phyloP scores from a whole-genome alignment of 1,140 invertebrate genomes.

The Zophobas morio region DNA sequence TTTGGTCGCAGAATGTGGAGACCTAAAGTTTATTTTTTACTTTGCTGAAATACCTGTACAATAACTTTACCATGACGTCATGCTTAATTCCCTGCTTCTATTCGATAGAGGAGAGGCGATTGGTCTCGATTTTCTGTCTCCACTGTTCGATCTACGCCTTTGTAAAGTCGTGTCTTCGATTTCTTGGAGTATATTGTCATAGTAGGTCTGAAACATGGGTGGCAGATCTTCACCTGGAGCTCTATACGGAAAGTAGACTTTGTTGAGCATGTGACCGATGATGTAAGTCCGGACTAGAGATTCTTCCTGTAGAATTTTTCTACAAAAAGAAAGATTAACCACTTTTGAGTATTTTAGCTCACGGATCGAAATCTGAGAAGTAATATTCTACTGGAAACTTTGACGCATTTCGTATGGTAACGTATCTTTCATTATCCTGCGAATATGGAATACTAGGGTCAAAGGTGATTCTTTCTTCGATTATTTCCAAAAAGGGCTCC shows the following conservation, averaged over 20 bases:
- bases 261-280: conserved; percentile 53
- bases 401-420: conserved; percentile 66
- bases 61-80: no score
- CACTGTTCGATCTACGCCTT: not conserved
- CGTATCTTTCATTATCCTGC: conserved; percentile 54
- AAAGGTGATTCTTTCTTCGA: conserved; percentile 63
- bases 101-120: no score
- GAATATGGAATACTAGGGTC: conserved; percentile 64
- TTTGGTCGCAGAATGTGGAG: not conserved
- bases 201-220: conserved; percentile 52
- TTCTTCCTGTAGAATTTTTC: conserved; percentile 53
- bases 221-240: conserved; percentile 55
- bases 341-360: conserved; percentile 48
- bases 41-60: not conserved
- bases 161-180: conserved; percentile 11
- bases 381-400: conserved; percentile 66
- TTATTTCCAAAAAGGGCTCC: conserved; percentile 64
- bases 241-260: conserved; percentile 56
- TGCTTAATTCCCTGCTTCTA: not conserved
- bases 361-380: conserved; percentile 69
- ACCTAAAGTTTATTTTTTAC: not conserved
- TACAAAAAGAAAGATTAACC: not conserved
- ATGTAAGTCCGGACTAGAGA: conserved; percentile 52
- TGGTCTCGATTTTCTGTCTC: not conserved
- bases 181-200: conserved; percentile 49